Evolutionary conservation across 1,140 invertebrate genomes (phyloP).

Genomic region (Drosophila ohnishii): DNA sequence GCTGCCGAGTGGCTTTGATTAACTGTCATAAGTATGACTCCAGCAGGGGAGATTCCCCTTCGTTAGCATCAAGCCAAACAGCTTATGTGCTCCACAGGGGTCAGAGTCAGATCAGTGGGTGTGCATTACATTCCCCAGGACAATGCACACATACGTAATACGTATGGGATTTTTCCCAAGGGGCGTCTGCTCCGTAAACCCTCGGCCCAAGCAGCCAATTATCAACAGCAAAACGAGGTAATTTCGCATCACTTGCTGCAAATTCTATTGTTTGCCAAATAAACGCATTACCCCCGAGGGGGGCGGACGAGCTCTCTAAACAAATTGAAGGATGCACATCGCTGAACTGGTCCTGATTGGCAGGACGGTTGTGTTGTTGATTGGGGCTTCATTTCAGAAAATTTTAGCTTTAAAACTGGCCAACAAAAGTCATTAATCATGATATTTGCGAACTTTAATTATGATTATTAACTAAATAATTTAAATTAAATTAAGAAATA

Average conservation of each 20-base stretch:
- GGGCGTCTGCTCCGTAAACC: not conserved
- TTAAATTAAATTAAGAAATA: no score
- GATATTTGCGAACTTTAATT: not conserved
- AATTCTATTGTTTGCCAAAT: slow-evolving; percentile 10
- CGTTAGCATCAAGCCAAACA: not conserved
- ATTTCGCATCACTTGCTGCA: slow-evolving; percentile 1
- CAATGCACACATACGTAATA: slow-evolving; percentile 3
- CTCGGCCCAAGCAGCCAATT: slow-evolving; percentile 1
- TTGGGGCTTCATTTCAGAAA: not conserved
- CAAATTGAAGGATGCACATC: slow-evolving; percentile 4
- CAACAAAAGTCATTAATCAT: not conserved
- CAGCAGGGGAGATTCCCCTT: not conserved
- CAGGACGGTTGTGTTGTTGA: not conserved
- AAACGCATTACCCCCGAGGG: not conserved
- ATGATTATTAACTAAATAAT: not conserved
- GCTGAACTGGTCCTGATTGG: not conserved
- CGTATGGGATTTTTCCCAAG: not conserved
- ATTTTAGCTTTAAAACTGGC: not conserved
- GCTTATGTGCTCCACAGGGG: not conserved
- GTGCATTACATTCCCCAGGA: not conserved
- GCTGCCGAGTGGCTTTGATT: slow-evolving; percentile 20
- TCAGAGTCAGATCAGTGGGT: no score
- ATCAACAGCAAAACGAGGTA: not conserved
- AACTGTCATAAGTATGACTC: slow-evolving; percentile 36
- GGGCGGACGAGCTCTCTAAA: not conserved